Conservation (phyloP, 2,797 vertebrate genomes). For the Rhincodon typus region DNA sequence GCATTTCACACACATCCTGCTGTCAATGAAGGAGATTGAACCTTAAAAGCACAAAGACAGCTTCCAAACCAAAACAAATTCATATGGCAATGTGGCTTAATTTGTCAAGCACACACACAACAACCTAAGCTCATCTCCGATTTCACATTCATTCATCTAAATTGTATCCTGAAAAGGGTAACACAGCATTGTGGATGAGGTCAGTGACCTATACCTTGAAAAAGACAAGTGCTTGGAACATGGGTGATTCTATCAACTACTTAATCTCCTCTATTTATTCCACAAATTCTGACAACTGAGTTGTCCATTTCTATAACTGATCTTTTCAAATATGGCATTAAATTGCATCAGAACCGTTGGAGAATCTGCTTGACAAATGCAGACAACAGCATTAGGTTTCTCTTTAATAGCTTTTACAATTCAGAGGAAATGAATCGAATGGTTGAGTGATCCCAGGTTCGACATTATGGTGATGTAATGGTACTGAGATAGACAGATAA, state of each 20-base stretch:
- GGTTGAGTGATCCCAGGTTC: not conserved
- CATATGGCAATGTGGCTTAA: not conserved
- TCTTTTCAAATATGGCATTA: constrained; percentile 13
- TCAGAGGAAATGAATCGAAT: not conserved
- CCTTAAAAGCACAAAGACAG: constrained; percentile 17
- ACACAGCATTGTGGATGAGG: not conserved
- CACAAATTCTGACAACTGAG: constrained; percentile 14
- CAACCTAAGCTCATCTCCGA: not conserved
- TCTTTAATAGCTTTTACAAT: not conserved
- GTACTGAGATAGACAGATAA: constrained; percentile 15
- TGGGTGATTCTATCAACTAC: not conserved
- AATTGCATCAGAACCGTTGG: not conserved
- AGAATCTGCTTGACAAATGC: not conserved
- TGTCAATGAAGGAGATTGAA: constrained; percentile 2
- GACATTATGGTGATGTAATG: not conserved
- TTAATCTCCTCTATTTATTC: constrained; percentile 16
- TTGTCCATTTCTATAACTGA: not conserved
- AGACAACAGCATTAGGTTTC: not conserved
- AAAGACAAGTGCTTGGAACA: not conserved
- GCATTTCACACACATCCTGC: not conserved
- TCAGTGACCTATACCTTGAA: not conserved
- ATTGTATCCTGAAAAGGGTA: constrained; percentile 15
- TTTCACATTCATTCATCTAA: not conserved
- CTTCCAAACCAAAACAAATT: constrained; percentile 25
- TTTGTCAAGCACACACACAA: not conserved